Base-by-base conservation (phyloP, 2,113 vertebrate species). In the Puffinus mauretanicus region DNA sequence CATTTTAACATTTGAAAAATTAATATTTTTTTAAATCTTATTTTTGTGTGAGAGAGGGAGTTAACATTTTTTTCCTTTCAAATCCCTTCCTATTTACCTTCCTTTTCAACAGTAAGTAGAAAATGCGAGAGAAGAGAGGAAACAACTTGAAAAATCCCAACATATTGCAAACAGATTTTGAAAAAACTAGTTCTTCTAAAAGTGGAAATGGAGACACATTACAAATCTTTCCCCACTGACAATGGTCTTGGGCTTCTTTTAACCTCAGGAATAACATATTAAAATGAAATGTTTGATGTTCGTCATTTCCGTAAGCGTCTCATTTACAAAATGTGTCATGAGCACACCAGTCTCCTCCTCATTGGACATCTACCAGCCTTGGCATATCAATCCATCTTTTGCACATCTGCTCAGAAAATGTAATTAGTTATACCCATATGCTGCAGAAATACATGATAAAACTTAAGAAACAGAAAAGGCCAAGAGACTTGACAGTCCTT, bases 361-460 rank as follows among this genome's bases (percentile, higher is more conserved):
- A 67, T 77, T 96, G 95, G 91, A 95, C 92, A 84, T 88, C 88
- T 96, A 94, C 91, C 90, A 98, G 52, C 54, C 58, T 95, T 97
- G 85, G 93, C 84, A 94, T 93, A 93, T 91, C 89, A 96, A 98
- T 96, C 95, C 65, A 80, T 93, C 86, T 88, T 95, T 89, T 88
- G 78, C 96, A 97, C 85, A 97, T 97, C 97, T 97, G 95, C 92
- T 95, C 84, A 86, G 51, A 81, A 91, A 91, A 95, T 78, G 86
- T 64, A 94, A 94, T 96, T 96, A 97, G 90, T 92, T 96, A 77
- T 54, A 69, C 32, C 81, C 89, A 97, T 96, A 97, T 97, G 93
- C 88, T 96, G 85, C 93, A 75, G 95, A 91, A 89, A 8, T 62
- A 70, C 79, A 92, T 58, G 87, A 79, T 86, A 96, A 96, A 94